Conservation (phyloP, 2,113 vertebrate species). For the Theristicus caerulescens region DNA sequence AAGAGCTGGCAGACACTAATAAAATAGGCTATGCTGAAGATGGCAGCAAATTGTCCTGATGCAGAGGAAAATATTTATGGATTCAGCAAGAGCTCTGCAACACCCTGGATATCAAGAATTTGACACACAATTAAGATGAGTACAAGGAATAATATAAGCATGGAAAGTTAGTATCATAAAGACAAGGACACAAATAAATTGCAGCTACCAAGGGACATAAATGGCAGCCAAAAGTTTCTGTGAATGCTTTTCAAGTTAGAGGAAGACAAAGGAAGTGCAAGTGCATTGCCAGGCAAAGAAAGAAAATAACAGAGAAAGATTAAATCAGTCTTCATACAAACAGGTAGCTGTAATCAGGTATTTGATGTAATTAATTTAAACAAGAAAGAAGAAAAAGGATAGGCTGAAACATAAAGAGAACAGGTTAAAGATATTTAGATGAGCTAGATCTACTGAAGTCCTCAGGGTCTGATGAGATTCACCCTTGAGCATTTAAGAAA, state of each 20-base stretch:
- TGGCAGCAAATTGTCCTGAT: background rate
- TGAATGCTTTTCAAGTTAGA: background rate
- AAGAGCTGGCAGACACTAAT: background rate
- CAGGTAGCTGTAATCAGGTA: background rate
- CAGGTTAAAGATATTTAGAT: background rate
- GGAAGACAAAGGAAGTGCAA: background rate
- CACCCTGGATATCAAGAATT: background rate
- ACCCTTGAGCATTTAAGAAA: background rate
- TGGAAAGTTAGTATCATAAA: background rate
- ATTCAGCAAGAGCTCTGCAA: background rate
- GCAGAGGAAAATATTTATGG: background rate
- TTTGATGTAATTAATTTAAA: background rate
- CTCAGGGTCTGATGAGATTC: background rate
- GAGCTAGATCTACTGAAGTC: background rate
- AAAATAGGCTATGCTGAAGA: background rate
- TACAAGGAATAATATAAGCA: background rate
- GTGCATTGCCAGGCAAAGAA: background rate
- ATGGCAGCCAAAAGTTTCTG: background rate
- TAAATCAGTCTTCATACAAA: background rate
- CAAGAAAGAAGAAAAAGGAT: background rate
- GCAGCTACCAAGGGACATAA: background rate
- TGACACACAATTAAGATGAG: background rate
- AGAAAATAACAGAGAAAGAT: background rate
- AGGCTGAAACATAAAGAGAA: background rate
- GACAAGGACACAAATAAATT: background rate